Base-by-base conservation (phyloP, 2,888 invertebrate species). In the Linnaemya tessellans region DNA sequence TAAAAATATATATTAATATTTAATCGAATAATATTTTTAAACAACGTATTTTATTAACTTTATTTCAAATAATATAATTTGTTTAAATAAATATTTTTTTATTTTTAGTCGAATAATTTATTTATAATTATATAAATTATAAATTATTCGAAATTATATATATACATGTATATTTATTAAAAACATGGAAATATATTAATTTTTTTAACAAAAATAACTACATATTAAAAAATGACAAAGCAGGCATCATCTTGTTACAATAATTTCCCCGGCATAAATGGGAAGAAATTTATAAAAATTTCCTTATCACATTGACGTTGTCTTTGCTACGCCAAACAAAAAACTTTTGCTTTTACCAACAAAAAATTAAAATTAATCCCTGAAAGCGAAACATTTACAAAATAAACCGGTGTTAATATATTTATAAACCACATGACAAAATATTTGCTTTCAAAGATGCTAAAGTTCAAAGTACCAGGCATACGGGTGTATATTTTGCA, bases 401-500 rank as follows among this genome's bases (percentile, higher is more conserved):
- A 70, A 54, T 51, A 25, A 25, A 18, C 43, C 10, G 3, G n/a
- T 54, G 20, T 70, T 49, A 65, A 65, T 30, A 46, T 68, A n/a
- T 54, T 68, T 38, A n/a, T 38, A 54, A 56, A 41, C 54, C 54
- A 22, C n/a, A 60, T 49, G 67, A 58, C 22, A 68, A 68, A 46
- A 43, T 49, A 22, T 15, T 20, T 46, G 2, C 18, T 18, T 58
- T 43, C 22, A n/a, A 22, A 43, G 25, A 20, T 20, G 15, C 35
- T 35, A 38, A 60, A 60, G 46, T 73, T 60, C 18, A 73, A 73
- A 73, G 46, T 35, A n/a, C 46, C 20, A 5, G 30, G 5, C 30
- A 30, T 30, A 30, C 43, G 58, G 67, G 46, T 67, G 38, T n/a
- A 68, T 60, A 68, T n/a, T n/a, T 49, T 79, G 20, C 25, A 38